Base-by-base conservation (phyloP, 30 jellyfish, hydroid and myxozoan genomes). In the Pelagia noctiluca region DNA sequence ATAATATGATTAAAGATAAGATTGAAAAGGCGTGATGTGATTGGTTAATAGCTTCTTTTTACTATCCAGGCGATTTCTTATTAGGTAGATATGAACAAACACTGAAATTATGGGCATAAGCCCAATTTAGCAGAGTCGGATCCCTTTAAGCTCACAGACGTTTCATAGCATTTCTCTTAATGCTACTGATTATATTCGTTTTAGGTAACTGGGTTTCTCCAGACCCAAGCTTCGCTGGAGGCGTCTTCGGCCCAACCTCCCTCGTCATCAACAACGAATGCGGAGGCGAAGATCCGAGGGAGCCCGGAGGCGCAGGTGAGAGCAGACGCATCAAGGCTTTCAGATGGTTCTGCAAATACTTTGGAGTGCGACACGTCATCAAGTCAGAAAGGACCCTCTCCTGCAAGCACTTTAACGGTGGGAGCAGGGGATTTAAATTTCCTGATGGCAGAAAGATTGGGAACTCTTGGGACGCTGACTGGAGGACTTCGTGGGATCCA, bases 271-370 rank as follows among this genome's bases (percentile, higher is more conserved):
- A 90, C 90, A 83, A 85, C 70, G 97, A 90, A 50, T 90, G 97
- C 81, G 96, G 96, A 22, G 97, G 96, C n/a, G 97, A 90, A 57
- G 97, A 90, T 47, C 70, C 76, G 32, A 12, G 83, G 1, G 97
- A 84, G 65, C 97, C 96, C 1, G 97, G 97, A 22, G 97, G 97
- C 36, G 97, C 96, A 25, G 97, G 97, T 5, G 97, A 90, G 38
- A 90, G 97, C 75, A 57, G 97, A 49, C 74, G 97, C 26, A 90
- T 90, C 2, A 90, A 90, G 68, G 97, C 97, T 31, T 85, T 90
- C 77, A 80, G 83, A 72, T 90, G 97, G 97, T 90, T 90, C 71
- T 84, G 94, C 75, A 90, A 84, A 18, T 90, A 90, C 74, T 90
- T 90, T 72, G 67, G 73, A 1, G 97, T 78, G 32, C 74, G 96